Evolutionary conservation across 2,888 invertebrate species (phyloP), one percentile per base, ranked within the genome.

Genomic region (Eutolmus rufibarbis): DNA sequence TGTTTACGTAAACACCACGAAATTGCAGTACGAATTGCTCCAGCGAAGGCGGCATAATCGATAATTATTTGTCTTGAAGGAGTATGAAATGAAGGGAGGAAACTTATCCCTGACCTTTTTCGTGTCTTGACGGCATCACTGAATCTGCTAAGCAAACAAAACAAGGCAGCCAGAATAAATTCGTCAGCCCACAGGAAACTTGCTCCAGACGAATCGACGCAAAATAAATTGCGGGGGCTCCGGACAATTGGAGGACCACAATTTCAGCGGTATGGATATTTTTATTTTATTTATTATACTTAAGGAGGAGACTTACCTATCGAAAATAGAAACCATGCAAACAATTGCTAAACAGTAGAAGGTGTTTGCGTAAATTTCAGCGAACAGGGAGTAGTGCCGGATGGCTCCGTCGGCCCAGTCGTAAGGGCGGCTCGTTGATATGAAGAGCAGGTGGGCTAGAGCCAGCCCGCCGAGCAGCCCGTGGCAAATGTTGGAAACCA

Each of bases 251-350:
- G 12, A 66, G 28, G 51, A 16, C n/a, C 51, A 1, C 7, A 51
- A 51, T 2, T 51, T 51, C 8, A 8, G 28, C 74, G 31, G 12
- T 66, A 8, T 66, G 8, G 9, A 23, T 66, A 66, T 66, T 34
- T 79, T 57, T 28, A 56, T 82, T 82, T 66, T 46, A 46, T 46
- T 46, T 46, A 46, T 46, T 46, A 46, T 46, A 46, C 1, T 37
- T 57, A 8, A 51, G 12, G 5, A 66, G 74, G 0, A 23, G 79
- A 91, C 92, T 93, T 91, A 94, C 94, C 94, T 93, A 91, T 94
- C 94, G 89, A 94, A 93, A 46, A 94, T 93, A 43, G 94, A 94
- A 85, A 94, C 93, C 88, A 94, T 91, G 90, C 94, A 94, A 82
- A 94, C 91, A 86, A 94, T 93, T 77, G 93, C 93, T 88, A 94